These are phyloP conservation scores for Aleiodes leptofemur DNA, from an alignment of 2,888 invertebrate species.

Conservation along the genomic window DNA sequence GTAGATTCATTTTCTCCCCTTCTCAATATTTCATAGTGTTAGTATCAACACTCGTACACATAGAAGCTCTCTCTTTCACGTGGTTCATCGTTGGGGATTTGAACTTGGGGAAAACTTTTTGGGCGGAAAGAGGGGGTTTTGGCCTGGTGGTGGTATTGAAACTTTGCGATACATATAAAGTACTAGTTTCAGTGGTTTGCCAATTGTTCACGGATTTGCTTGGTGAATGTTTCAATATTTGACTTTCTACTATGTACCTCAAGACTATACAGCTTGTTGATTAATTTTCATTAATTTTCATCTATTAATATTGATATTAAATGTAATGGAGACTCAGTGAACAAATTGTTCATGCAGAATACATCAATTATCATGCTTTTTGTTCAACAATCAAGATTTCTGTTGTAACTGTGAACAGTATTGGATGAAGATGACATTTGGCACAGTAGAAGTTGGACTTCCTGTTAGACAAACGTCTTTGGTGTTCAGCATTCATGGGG, in stretches of 20 bases:
- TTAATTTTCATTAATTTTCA: conserved; percentile 13
- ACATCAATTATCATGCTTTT: neutral
- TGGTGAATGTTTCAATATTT: conserved; percentile 6
- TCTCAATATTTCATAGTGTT: neutral
- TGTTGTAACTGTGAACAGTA: neutral
- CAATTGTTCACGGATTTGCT: conserved; percentile 23
- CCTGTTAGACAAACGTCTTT: conserved; percentile 22
- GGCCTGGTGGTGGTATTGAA: conserved; percentile 14
- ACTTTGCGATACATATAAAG: conserved; percentile 26
- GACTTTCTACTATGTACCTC: neutral
- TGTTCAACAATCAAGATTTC: conserved; percentile 1
- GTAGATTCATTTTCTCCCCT: neutral
- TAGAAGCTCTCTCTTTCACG: conserved; percentile 1
- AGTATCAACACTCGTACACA: neutral
- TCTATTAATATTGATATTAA: conserved; percentile 4
- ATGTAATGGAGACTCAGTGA: neutral
- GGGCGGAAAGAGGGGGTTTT: neutral
- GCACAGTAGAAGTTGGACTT: neutral
- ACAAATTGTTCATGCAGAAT: neutral
- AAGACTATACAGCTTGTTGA: conserved; percentile 1
- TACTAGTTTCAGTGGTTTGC: conserved; percentile 21
- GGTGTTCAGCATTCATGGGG: conserved; percentile 7
- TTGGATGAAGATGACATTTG: conserved; percentile 3
- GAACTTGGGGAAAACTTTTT: conserved; percentile 22
- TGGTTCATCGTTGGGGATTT: neutral